phyloP scores from a whole-genome alignment of 2,797 vertebrate species.

The Scarus forsteni region DNA sequence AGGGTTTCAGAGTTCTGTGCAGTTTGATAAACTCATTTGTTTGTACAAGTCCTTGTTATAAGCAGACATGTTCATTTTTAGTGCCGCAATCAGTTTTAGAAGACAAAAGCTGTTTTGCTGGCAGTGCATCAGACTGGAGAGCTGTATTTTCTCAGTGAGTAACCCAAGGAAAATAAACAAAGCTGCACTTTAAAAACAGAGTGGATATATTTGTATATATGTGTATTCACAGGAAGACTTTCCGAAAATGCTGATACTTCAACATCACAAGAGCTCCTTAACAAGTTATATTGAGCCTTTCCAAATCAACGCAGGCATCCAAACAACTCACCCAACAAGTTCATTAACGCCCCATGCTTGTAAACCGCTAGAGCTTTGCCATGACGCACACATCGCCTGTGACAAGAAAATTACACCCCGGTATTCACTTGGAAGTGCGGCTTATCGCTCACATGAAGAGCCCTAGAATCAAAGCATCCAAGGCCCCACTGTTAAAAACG shows the following conservation, averaged over 20 bases:
- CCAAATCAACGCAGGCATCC: conserved; percentile 44
- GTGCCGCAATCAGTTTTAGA: not conserved
- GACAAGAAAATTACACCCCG: conserved; percentile 77
- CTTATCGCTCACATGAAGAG: conserved; percentile 78
- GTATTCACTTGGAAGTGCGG: conserved; percentile 73
- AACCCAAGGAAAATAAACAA: not conserved
- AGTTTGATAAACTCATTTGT: not conserved
- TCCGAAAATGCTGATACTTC: not conserved
- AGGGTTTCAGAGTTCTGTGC: not conserved
- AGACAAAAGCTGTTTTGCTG: not conserved
- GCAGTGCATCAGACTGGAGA: not conserved
- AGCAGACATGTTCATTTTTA: not conserved
- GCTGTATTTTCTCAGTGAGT: not conserved
- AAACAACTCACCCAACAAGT: conserved; percentile 51
- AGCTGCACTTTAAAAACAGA: not conserved
- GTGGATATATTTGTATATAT: not conserved
- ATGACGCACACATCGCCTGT: conserved; percentile 44
- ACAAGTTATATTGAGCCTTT: conserved; percentile 44
- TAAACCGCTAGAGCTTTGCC: conserved; percentile 61
- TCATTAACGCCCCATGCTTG: conserved; percentile 64
- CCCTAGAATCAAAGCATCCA: conserved; percentile 76
- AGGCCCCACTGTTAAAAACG: conserved; percentile 54
- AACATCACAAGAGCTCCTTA: conserved; percentile 16
- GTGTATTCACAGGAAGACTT: not conserved
- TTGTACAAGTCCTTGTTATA: not conserved